These are phyloP conservation scores for Poeciliopsis occidentalis DNA, from an alignment of 2,113 vertebrate genomes.

Conservation along the genomic window DNA sequence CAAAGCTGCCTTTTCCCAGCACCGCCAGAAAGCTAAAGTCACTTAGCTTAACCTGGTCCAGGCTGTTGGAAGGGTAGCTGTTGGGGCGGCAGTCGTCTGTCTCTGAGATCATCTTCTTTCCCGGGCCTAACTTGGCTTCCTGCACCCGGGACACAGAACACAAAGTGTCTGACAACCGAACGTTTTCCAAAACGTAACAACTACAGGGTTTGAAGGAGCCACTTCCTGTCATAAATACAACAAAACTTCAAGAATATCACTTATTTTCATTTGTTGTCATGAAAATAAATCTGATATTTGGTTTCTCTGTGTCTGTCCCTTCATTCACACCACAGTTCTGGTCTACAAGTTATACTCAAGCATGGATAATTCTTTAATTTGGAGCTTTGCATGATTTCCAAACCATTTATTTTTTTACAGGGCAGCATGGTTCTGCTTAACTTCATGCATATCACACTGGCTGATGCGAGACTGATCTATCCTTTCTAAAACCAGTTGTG, in stretches of 20 bases:
- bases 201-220: background rate
- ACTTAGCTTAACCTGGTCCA: conserved; percentile 89
- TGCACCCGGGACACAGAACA: conserved; percentile 68
- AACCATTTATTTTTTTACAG: background rate
- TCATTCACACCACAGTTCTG: background rate
- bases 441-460: too few relatives aligned
- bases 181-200: conserved; percentile 3
- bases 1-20: conserved; percentile 95
- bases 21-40: conserved; percentile 96
- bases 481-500: too few relatives aligned
- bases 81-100: conserved; percentile 80
- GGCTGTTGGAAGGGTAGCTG: conserved; percentile 82
- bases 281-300: background rate
- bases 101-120: conserved; percentile 88
- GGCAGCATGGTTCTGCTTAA: background rate
- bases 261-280: conserved; percentile 1
- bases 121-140: conserved; percentile 96
- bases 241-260: background rate
- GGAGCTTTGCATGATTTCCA: background rate
- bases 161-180: conserved; percentile 4
- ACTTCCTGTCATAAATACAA: background rate
- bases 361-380: background rate
- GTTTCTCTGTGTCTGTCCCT: background rate
- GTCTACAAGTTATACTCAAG: background rate
- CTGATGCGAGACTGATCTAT: too few relatives aligned